phyloP scores from a whole-genome alignment of 2,888 invertebrate species.

The Adela reaumurella region DNA sequence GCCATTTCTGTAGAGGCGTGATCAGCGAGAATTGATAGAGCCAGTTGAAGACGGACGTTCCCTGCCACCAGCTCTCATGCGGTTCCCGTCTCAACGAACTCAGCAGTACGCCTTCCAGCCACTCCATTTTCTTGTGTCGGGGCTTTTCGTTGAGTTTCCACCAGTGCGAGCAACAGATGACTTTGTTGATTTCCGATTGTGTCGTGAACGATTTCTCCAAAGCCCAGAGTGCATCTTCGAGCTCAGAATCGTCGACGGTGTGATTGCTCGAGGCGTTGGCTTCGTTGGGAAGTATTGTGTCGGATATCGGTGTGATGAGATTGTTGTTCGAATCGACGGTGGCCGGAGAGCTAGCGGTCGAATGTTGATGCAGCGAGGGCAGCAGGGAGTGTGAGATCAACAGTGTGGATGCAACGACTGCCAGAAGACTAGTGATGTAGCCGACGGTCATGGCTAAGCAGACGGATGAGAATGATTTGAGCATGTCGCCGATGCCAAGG shows the following conservation, averaged over 20 bases:
- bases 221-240: conserved; percentile 6
- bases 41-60: conserved; percentile 28
- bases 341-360: conserved; percentile 16
- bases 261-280: conserved; percentile 10
- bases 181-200: conserved; percentile 6
- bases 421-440: conserved; percentile 58
- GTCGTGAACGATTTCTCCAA: background rate
- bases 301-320: conserved; percentile 14
- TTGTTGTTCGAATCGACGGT: conserved; percentile 16
- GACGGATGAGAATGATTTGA: conserved; percentile 47
- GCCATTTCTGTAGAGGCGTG: conserved; percentile 36
- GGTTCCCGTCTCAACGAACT: conserved; percentile 20
- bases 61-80: conserved; percentile 30
- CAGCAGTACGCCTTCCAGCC: conserved; percentile 19
- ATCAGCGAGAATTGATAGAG: conserved; percentile 33
- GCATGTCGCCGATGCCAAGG: conserved; percentile 39
- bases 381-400: conserved; percentile 24
- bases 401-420: conserved; percentile 57
- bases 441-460: conserved; percentile 57
- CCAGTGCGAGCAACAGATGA: conserved; percentile 32
- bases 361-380: conserved; percentile 11
- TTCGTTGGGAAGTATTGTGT: conserved; percentile 1
- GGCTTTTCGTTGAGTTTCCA: conserved; percentile 18
- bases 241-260: conserved; percentile 13
- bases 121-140: conserved; percentile 13